Evolutionary conservation across 2,113 vertebrate species (phyloP).

Genomic region (Cyprinodon brontotheroides): DNA sequence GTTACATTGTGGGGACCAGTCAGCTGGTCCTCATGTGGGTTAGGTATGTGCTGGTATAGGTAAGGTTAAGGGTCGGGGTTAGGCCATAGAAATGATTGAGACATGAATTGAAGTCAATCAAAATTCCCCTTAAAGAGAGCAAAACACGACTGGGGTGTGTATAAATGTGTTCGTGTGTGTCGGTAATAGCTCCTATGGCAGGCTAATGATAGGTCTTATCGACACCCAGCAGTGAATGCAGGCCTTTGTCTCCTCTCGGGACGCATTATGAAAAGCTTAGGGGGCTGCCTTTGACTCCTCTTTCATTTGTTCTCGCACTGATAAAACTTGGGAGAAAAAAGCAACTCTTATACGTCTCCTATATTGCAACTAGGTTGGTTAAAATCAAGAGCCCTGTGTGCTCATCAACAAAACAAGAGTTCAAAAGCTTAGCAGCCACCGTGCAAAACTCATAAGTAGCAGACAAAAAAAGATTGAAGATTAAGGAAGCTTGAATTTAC

Average conservation of each 20-base stretch:
- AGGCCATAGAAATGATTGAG: no score
- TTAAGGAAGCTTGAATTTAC: slow-evolving; percentile 29
- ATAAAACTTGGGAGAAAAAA: slow-evolving; percentile 62
- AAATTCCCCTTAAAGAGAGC: no score
- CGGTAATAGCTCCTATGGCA: slow-evolving; percentile 73
- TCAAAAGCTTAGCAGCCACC: slow-evolving; percentile 33
- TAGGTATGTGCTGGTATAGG: no score
- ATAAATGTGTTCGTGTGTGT: slow-evolving; percentile 44
- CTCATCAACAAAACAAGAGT: slow-evolving; percentile 36
- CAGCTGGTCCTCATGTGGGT: no score
- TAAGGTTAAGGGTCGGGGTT: no score
- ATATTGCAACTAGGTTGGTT: slow-evolving; percentile 41
- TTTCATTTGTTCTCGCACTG: slow-evolving; percentile 67
- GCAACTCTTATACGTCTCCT: slow-evolving; percentile 56
- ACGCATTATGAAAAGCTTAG: slow-evolving; percentile 74
- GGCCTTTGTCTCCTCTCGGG: slow-evolving; percentile 75
- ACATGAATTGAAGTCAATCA: no score
- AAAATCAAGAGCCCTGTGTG: slow-evolving; percentile 44
- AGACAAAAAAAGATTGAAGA: slow-evolving; percentile 50
- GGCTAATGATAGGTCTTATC: slow-evolving; percentile 79
- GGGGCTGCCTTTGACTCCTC: slow-evolving; percentile 69
- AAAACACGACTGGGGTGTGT: slow-evolving; percentile 17
- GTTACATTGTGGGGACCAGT: no score
- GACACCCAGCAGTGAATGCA: slow-evolving; percentile 75
- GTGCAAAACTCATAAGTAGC: slow-evolving; percentile 49